Base-by-base conservation (phyloP, 2,888 invertebrate species). In the Mayetiola destructor region DNA sequence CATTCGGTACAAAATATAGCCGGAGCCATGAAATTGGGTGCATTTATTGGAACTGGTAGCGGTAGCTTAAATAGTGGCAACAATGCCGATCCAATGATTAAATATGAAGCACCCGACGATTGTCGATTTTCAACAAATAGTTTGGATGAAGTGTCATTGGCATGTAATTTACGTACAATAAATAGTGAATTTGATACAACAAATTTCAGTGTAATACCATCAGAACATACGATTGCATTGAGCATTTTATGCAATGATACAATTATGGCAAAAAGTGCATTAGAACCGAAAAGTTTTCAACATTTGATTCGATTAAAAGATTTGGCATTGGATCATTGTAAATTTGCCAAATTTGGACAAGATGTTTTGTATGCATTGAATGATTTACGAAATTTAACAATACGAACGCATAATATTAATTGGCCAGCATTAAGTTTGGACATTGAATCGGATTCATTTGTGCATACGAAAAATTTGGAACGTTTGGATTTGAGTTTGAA, bases 181-280 rank as follows among this genome's bases (percentile, higher is more conserved):
- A 88, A 89, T 73, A 88, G 88, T 75, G 89, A 87, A 70, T 87
- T 84, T 69, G 89, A 85, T 72, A 86, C 85, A 61, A 91, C 88
- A 35, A 90, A 90, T 73, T 88, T 89, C 68, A 87, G 86, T 73
- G 85, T 87, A 57, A 88, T 89, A 60, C 88, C 88, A 52, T 80
- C 85, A 14, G 88, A 89, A 67, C 84, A 87, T 67, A 89, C 89
- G 20, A 83, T 85, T 27, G 84, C 85, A 5, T 72, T 90, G 59
- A 78, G 81, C 64, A 83, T 90, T 66, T 80, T 82, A 69, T 90
- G 82, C 75, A 86, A 85, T 67, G 82, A 85, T 67, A 82, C 84
- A 64, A 81, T 88, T 64, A 81, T 85, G 80, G 84, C 85, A 60
- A 81, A 85, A 66, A 88, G 87, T 68, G 82, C 85, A 59, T 73